Evolutionary conservation across 2,888 invertebrate species (phyloP), one percentile per base, ranked within the genome.

Genomic region (Glyphotaelius pellucidus): DNA sequence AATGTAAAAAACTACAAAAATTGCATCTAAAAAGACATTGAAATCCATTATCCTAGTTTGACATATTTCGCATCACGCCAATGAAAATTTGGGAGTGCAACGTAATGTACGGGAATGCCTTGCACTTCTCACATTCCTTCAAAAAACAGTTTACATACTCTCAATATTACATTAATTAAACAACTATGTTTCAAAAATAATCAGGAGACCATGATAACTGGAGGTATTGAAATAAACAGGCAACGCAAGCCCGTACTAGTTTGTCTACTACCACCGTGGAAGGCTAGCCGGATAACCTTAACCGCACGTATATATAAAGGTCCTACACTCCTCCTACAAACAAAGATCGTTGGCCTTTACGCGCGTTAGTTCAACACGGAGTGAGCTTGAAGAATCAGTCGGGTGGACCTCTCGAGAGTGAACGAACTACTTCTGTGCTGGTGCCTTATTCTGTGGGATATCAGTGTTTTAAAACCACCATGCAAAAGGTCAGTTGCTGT

Each of bases 401-500:
- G 83, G 25, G 35, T 35, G 31, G 11, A 38, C 35, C 83, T 83
- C 31, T 83, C 83, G 83, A 25, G 35, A 83, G 83, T 35, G 83
- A 32, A 32, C 25, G 35, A 83, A 83, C 83, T 25, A 25, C 32
- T 32, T 83, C 83, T 35, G 83, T 83, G 83, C 35, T 83, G 5
- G 83, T 83, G 31, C 35, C 7, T 83, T 83, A 83, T 83, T 38
- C 83, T 35, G 83, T 83, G 83, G 35, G 83, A 83, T 32, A 35
- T 32, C 32, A 83, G 83, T 83, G 83, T 35, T 83, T 83, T 32
- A 35, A 83, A 19, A 15, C 19, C 83, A 83, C 35, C 32, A 83
- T 83, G 83, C 83, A 19, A 14, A 83, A 83, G 83, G 83, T 83
- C 83, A 83, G 83, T 35, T 67, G 67, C 25, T n/a, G 67, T n/a